Base-by-base conservation (phyloP, 2,888 invertebrate genomes). In the Acronicta psi region DNA sequence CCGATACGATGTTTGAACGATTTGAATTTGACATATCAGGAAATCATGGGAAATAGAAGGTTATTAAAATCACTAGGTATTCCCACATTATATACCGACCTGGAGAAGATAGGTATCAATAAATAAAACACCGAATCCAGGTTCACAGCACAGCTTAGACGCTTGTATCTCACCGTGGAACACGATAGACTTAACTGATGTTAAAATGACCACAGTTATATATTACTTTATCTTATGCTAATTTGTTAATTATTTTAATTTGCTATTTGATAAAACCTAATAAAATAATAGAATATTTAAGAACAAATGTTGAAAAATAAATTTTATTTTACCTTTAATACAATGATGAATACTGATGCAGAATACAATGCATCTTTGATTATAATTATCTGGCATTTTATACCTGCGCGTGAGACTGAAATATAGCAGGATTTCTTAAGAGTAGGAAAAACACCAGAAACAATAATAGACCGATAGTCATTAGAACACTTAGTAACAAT, bases 371-470 rank as follows among this genome's bases (percentile, higher is more conserved):
- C 13, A 10, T 29, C 29, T 18, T 54, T 41, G 43, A 41, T 42
- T 47, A 29, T 43, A n/a, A n/a, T n/a, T n/a, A 31, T 40, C 37
- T 8, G 31, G 11, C 14, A 25, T 53, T 68, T 49, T 69, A 67
- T 73, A 72, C 18, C 11, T 46, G 50, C 52, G 51, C 59, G 64
- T 67, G 62, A 43, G 66, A 50, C 42, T 55, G 14, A 50, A 58
- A 46, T 43, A 31, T 13, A 23, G 41, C 38, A 37, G 31, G 9
- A 46, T 60, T 57, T 59, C 59, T 43, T 44, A 67, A 66, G 40
- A 69, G 43, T 31, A 68, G 72, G 58, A 69, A 72, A 68, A 73
- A 64, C 61, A 49, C 41, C 49, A 36, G 37, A 54, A 16, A 9
- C 13, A 17, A 56, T 68, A 61, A 65, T 55, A 16, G 10, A 41